A percentile compares a stretch with the other conserved stretches of the same genome.
These are phyloP conservation scores for Acleris cristana DNA, from an alignment of 2,888 invertebrate genomes.

Conservation along the genomic window DNA sequence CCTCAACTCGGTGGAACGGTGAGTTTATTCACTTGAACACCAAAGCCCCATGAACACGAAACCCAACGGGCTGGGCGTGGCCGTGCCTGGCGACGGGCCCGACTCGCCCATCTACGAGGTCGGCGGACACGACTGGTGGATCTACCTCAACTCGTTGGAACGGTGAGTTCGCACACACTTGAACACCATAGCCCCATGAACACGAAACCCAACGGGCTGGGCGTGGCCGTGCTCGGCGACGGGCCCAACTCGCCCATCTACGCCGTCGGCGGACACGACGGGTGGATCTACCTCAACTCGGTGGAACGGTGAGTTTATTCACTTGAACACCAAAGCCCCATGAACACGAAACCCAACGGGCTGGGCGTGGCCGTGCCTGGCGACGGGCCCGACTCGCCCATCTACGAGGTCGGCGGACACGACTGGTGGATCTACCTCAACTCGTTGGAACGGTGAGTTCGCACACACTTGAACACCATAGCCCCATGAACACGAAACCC, in stretches of 20 bases:
- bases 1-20: slow-evolving; percentile 93
- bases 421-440: slow-evolving; percentile 98
- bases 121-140: slow-evolving; percentile 98
- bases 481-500: slow-evolving; percentile 95
- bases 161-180: slow-evolving; percentile 53
- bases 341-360: slow-evolving; percentile 95
- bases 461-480: slow-evolving; percentile 67
- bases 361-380: slow-evolving; percentile 91
- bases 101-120: slow-evolving; percentile 95
- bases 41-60: slow-evolving; percentile 94
- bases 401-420: slow-evolving; percentile 98
- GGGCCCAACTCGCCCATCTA: slow-evolving; percentile 91
- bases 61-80: slow-evolving; percentile 91
- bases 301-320: slow-evolving; percentile 86
- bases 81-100: slow-evolving; percentile 87
- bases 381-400: slow-evolving; percentile 87
- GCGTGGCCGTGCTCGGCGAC: slow-evolving; percentile 90
- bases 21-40: slow-evolving; percentile 55
- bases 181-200: slow-evolving; percentile 90
- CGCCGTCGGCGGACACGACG: slow-evolving; percentile 97
- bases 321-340: slow-evolving; percentile 85
- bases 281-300: slow-evolving; percentile 96
- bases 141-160: slow-evolving; percentile 96
- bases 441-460: slow-evolving; percentile 89
- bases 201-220: slow-evolving; percentile 92